These are phyloP conservation scores for Drosophila kikkawai DNA, from an alignment of 1,140 invertebrate genomes.

Conservation along the genomic window DNA sequence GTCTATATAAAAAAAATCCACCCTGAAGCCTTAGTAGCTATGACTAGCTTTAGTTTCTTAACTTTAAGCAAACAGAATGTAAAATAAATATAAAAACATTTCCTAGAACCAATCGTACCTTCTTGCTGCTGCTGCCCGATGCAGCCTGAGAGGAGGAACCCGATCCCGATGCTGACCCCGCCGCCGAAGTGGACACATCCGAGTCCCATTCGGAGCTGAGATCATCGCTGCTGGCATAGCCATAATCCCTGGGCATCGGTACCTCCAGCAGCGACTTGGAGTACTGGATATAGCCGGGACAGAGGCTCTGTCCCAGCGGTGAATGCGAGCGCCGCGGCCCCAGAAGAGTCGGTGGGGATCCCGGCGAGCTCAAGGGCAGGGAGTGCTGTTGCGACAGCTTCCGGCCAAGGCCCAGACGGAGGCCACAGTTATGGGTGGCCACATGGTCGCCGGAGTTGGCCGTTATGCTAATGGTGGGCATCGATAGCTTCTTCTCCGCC, in stretches of 20 bases:
- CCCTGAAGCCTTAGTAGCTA: too few relatives aligned
- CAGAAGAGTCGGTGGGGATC: conserved; percentile 8
- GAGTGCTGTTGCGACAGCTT: conserved; percentile 58
- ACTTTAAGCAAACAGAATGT: too few relatives aligned
- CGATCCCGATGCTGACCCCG: conserved; percentile 31
- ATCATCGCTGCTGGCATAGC: conserved; percentile 94
- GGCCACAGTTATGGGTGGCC: conserved; percentile 17
- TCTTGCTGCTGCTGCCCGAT: conserved; percentile 53
- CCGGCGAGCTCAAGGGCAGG: conserved; percentile 32
- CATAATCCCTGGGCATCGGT: conserved; percentile 90
- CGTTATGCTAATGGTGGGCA: conserved; percentile 76
- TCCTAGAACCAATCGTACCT: conserved; percentile 49
- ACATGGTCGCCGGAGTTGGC: conserved; percentile 65
- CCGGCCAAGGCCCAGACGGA: conserved; percentile 20
- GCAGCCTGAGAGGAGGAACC: conserved; percentile 26
- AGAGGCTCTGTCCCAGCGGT: conserved; percentile 72
- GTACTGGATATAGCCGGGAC: conserved; percentile 92
- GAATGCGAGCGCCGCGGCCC: conserved; percentile 67
- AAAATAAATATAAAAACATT: neutral
- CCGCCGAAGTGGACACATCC: conserved; percentile 87
- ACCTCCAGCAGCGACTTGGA: conserved; percentile 90
- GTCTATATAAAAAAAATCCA: too few relatives aligned
- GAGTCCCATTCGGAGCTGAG: conserved; percentile 96
- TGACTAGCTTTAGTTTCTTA: too few relatives aligned
- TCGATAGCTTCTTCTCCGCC: conserved; percentile 72